A percentile compares a stretch with the other conserved stretches of the same genome.
phyloP scores from a whole-genome alignment of 64 coral and sea anemone species.

The Catalaphyllia jardinei region DNA sequence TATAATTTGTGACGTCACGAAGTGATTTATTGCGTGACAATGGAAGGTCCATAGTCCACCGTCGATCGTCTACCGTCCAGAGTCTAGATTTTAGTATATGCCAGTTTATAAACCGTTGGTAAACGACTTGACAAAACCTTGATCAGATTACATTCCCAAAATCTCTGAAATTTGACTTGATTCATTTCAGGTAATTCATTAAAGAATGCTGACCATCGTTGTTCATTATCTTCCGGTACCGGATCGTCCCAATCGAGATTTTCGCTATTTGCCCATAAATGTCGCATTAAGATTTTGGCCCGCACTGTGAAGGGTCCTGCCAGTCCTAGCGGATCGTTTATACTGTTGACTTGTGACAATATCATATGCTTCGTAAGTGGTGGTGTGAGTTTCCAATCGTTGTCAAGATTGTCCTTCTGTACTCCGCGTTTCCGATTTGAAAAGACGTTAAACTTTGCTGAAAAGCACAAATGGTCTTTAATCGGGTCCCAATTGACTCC shows the following conservation, averaged over 20 bases:
- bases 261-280: not conserved
- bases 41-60: too few relatives aligned
- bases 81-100: too few relatives aligned
- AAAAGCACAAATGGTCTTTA: conserved; percentile 36
- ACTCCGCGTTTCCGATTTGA: too few relatives aligned
- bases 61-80: too few relatives aligned
- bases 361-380: conserved; percentile 5
- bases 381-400: not conserved
- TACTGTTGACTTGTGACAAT: not conserved
- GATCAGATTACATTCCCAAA: too few relatives aligned
- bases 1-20: too few relatives aligned
- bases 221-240: not conserved
- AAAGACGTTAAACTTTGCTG: not conserved
- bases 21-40: too few relatives aligned
- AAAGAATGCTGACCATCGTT: too few relatives aligned
- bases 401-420: not conserved
- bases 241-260: not conserved
- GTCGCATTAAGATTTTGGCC: conserved; percentile 43
- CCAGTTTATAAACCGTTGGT: too few relatives aligned
- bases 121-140: too few relatives aligned
- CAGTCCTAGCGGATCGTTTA: conserved; percentile 32
- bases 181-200: not conserved
- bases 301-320: conserved; percentile 45
- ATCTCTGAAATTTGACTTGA: not conserved
- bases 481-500: conserved; percentile 40